These are phyloP conservation scores for Falcaria lacertinaria DNA, from an alignment of 2,888 invertebrate genomes.

Conservation along the genomic window DNA sequence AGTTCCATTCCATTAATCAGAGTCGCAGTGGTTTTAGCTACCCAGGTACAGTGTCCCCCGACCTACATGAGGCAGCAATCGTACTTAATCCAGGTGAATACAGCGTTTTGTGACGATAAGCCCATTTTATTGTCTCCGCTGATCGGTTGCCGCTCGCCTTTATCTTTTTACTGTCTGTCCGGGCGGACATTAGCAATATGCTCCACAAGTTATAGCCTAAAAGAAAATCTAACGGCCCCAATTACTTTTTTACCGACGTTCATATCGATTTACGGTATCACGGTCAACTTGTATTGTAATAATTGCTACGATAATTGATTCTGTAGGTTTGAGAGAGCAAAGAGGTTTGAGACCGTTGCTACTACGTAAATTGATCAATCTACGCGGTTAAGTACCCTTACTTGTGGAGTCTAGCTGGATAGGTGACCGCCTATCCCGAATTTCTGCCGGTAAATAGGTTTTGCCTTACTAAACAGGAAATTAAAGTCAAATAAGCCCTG, in stretches of 20 bases:
- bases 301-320: not conserved
- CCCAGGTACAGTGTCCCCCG: constrained; percentile 20
- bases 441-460: too few relatives aligned
- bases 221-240: constrained; percentile 36
- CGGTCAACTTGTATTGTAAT: constrained; percentile 5
- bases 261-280: constrained; percentile 16
- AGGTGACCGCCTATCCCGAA: too few relatives aligned
- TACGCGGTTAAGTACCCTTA: too few relatives aligned
- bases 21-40: constrained; percentile 17
- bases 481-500: too few relatives aligned
- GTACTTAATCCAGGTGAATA: constrained; percentile 35
- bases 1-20: constrained; percentile 1
- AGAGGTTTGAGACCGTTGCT: too few relatives aligned
- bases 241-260: constrained; percentile 31
- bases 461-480: too few relatives aligned
- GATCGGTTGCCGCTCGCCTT: constrained; percentile 46
- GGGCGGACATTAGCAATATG: constrained; percentile 59
- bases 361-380: too few relatives aligned
- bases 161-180: constrained; percentile 61
- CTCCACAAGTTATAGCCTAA: constrained; percentile 47
- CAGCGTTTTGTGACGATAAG: constrained; percentile 54
- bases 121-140: constrained; percentile 59
- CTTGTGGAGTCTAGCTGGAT: too few relatives aligned
- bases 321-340: too few relatives aligned
- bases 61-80: not conserved